Evolutionary conservation across 2,888 invertebrate species (phyloP), one percentile per base, ranked within the genome.

Genomic region (Lepidocyrtoides sp.): DNA sequence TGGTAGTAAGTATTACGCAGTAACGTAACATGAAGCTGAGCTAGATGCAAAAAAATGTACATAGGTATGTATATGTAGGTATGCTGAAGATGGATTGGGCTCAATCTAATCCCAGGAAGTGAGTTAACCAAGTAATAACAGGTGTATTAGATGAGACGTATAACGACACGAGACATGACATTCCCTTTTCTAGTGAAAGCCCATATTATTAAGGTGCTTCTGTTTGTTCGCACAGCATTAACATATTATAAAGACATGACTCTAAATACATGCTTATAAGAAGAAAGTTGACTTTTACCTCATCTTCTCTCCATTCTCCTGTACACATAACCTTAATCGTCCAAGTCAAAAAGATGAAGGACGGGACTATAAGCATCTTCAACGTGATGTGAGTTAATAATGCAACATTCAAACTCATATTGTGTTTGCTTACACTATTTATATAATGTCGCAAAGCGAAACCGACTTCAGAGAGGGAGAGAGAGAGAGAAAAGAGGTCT

Each of bases 91-190:
- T 26, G 63, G 26, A 63, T 63, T 29, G 63, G 63, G 63, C 63
- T 63, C 63, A 63, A 63, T 63, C 14, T 63, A 63, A 63, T 63
- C 63, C 63, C 63, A 63, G 63, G 63, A 63, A 63, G 63, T 63
- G 63, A 63, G 63, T 63, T 29, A 63, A 29, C 63, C 63, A 63
- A 63, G 63, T 63, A 63, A 63, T 63, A 63, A 63, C 63, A 63
- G 26, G 14, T 12, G 14, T 63, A 29, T 63, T 63, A 63, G 5
- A 2, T 1, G 29, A 63, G 63, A 29, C 63, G 29, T 63, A 29
- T 29, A 12, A 63, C 10, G 29, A 63, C 63, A 12, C 7, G 20
- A 10, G 23, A 63, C 63, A 63, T 26, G 63, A 29, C 63, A 63
- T 63, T 63, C 63, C 63, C 29, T 63, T 63, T 63, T 63, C 63